A percentile compares a stretch with the other conserved stretches of the same genome.
Conservation (phyloP, 2,888 invertebrate genomes). For the Leptogaster cylindrica region DNA sequence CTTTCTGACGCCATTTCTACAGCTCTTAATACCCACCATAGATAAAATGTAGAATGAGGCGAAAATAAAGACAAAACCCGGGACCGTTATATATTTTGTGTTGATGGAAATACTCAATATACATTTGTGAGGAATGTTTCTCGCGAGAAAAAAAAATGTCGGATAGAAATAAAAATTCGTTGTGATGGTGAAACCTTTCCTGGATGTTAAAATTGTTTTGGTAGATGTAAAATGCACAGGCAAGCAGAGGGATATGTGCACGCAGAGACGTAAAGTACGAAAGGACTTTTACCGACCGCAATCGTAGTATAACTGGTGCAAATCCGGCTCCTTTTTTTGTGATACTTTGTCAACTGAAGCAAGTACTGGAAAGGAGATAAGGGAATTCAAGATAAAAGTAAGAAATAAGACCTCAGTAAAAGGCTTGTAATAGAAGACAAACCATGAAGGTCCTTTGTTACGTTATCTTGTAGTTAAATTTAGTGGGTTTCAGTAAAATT, state of each 20-base stretch:
- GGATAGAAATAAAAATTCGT: not conserved
- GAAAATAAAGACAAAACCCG: slow-evolving; percentile 33
- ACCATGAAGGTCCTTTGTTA: no score
- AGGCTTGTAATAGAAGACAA: slow-evolving; percentile 32
- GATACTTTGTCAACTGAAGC: slow-evolving; percentile 33
- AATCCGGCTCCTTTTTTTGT: not conserved
- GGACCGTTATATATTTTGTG: slow-evolving; percentile 35
- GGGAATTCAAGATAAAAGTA: slow-evolving; percentile 31
- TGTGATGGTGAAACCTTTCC: no score
- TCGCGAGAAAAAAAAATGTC: slow-evolving; percentile 23
- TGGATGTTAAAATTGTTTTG: no score
- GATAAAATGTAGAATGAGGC: slow-evolving; percentile 34
- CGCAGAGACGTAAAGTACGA: not conserved
- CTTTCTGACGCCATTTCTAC: slow-evolving; percentile 17
- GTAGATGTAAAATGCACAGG: no score
- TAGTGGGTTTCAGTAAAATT: no score
- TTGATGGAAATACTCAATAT: slow-evolving; percentile 37
- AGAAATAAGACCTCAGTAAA: slow-evolving; percentile 28
- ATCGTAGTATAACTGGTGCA: slow-evolving; percentile 6
- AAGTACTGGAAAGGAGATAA: slow-evolving; percentile 32
- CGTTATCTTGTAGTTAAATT: no score
- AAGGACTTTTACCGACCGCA: slow-evolving; percentile 13
- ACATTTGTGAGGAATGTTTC: slow-evolving; percentile 38
- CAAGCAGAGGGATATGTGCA: not conserved
- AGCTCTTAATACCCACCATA: slow-evolving; percentile 21